Evolutionary conservation across 2,113 vertebrate genomes (phyloP).

Genomic region (Microtus pennsylvanicus): DNA sequence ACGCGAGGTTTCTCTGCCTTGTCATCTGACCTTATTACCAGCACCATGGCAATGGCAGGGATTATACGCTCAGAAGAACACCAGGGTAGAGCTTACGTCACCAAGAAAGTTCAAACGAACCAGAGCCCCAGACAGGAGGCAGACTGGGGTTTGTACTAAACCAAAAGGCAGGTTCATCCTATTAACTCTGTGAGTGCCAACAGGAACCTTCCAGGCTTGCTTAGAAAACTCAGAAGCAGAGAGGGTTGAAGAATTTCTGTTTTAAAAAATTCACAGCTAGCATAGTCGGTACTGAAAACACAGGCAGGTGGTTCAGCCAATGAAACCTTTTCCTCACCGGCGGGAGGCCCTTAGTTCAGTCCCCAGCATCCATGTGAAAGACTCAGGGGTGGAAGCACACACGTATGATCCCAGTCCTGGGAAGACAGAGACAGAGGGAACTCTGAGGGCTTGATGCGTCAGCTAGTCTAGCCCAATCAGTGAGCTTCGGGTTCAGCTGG

Average conservation of each 20-base stretch:
- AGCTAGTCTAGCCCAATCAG: neutral
- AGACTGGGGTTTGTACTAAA: conserved; percentile 18
- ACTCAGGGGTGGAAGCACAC: neutral
- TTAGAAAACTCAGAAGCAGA: conserved; percentile 14
- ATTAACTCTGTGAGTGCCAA: neutral
- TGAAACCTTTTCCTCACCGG: neutral
- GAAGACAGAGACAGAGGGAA: neutral
- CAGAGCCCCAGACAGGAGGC: neutral
- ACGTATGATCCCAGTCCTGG: neutral
- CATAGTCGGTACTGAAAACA: neutral
- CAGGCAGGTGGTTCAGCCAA: neutral
- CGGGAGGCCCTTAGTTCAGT: neutral
- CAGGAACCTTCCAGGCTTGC: neutral
- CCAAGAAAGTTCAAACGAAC: conserved; percentile 53
- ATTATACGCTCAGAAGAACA: conserved; percentile 39
- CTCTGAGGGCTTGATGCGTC: neutral
- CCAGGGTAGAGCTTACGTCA: neutral
- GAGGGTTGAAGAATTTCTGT: neutral
- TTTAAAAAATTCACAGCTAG: neutral
- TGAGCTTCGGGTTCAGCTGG: too few relatives aligned
- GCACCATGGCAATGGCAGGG: conserved; percentile 45
- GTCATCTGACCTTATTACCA: conserved; percentile 8
- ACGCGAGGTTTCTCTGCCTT: conserved; percentile 22
- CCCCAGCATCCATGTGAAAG: too few relatives aligned
- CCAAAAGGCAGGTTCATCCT: neutral